Evolutionary conservation across 30 jellyfish, hydroid and myxozoan genomes (phyloP).

Genomic region (Rhopilema esculentum): DNA sequence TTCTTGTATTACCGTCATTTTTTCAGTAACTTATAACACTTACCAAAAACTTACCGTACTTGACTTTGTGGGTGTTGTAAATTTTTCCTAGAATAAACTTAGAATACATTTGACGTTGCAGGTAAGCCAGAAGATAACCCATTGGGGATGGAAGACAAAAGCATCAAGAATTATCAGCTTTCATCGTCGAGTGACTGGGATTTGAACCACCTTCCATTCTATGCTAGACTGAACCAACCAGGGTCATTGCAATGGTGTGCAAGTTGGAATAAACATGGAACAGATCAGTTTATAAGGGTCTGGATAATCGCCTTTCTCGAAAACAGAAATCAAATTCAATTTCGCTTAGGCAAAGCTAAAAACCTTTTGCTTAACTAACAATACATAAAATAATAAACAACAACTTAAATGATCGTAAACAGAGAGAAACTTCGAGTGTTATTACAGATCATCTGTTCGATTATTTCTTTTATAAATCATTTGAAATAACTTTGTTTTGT

Average conservation of each 20-base stretch:
- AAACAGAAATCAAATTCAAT: neutral
- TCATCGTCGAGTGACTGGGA: slow-evolving; percentile 54
- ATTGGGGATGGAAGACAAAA: slow-evolving; percentile 61
- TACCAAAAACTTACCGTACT: too few species aligned
- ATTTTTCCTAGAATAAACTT: neutral
- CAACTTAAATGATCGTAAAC: too few species aligned
- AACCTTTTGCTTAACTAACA: neutral
- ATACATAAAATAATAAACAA: too few species aligned
- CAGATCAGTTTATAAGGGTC: slow-evolving; percentile 39
- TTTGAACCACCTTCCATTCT: slow-evolving; percentile 18
- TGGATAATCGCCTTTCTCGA: neutral
- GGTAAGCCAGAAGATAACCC: slow-evolving; percentile 20
- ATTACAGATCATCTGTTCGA: too few species aligned
- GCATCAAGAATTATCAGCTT: slow-evolving; percentile 30
- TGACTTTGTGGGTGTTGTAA: too few species aligned
- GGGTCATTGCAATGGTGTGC: slow-evolving; percentile 25
- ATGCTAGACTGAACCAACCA: slow-evolving; percentile 41
- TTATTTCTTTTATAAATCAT: too few species aligned
- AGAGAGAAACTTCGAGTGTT: too few species aligned
- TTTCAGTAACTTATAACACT: too few species aligned
- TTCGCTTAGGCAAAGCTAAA: neutral
- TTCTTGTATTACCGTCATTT: too few species aligned
- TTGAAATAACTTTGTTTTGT: neutral
- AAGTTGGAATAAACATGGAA: slow-evolving; percentile 17
- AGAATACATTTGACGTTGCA: neutral